phyloP scores from a whole-genome alignment of 2,113 vertebrate genomes.

The Tetrao urogallus region DNA sequence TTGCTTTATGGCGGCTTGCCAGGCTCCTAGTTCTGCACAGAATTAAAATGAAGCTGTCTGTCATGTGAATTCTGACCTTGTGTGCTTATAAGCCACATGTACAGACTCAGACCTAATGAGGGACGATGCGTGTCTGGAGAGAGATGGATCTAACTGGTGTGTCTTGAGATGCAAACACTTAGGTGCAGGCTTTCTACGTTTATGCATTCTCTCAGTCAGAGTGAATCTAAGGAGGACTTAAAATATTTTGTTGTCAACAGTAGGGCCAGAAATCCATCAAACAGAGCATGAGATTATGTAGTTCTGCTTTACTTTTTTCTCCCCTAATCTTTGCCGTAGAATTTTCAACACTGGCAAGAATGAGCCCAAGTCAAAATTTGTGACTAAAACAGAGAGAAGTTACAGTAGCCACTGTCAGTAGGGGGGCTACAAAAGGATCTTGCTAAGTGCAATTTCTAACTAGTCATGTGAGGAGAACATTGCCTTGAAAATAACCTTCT shows the following conservation, averaged over 20 bases:
- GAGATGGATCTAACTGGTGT: not conserved
- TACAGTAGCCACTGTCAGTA: not conserved
- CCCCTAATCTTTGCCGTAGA: not conserved
- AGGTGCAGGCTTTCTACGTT: not conserved
- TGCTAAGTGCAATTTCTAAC: not conserved
- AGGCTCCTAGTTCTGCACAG: too few species aligned
- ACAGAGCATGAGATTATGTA: not conserved
- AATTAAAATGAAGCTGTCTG: too few species aligned
- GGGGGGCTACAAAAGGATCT: not conserved
- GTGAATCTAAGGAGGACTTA: not conserved
- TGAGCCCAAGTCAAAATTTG: not conserved
- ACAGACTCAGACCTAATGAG: too few species aligned
- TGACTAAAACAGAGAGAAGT: not conserved
- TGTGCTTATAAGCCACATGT: too few species aligned
- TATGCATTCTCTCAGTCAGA: not conserved
- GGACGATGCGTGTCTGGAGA: not conserved
- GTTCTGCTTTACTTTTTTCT: not conserved
- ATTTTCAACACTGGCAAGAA: not conserved
- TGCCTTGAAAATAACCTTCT: not conserved
- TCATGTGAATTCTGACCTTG: too few species aligned
- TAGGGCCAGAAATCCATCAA: not conserved
- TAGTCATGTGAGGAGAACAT: not conserved
- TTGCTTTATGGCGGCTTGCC: too few species aligned
- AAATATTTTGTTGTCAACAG: not conserved
- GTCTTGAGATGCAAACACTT: not conserved